phyloP scores from a whole-genome alignment of 2,888 invertebrate genomes.

The Agriopis marginaria region DNA sequence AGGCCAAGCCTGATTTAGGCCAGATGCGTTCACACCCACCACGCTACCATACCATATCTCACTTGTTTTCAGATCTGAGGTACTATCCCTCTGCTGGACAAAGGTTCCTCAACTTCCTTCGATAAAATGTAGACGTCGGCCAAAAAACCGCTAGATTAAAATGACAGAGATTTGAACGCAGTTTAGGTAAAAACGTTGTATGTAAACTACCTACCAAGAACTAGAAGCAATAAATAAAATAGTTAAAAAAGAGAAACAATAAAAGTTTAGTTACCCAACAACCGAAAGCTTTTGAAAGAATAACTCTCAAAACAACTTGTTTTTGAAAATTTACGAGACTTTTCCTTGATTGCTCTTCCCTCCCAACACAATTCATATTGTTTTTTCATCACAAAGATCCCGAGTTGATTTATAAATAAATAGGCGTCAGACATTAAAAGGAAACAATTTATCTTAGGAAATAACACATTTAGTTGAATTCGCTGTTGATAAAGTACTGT shows the following conservation, averaged over 20 bases:
- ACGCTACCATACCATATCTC: too few species aligned
- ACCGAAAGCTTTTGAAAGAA: background rate
- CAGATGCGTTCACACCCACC: too few species aligned
- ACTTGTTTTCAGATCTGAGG: too few species aligned
- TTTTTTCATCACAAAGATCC: conserved; percentile 35
- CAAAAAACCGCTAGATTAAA: too few species aligned
- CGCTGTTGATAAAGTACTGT: conserved; percentile 60
- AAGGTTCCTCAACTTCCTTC: too few species aligned
- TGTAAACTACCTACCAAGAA: background rate
- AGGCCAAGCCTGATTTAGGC: too few species aligned
- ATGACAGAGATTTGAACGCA: background rate
- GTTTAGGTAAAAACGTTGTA: background rate
- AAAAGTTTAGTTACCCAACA: background rate
- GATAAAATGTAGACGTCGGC: too few species aligned
- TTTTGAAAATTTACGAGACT: conserved; percentile 24
- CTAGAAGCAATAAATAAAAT: background rate
- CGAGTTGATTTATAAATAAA: conserved; percentile 35
- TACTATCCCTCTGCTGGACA: too few species aligned
- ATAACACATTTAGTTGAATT: conserved; percentile 58
- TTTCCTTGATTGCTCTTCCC: conserved; percentile 24
- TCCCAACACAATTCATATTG: conserved; percentile 36
- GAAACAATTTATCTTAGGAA: conserved; percentile 37
- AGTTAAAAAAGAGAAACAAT: background rate
- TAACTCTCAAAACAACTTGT: conserved; percentile 11
- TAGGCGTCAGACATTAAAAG: conserved; percentile 35